Evolutionary conservation across 2,888 invertebrate species (phyloP).

Genomic region (Drosophila cracens): DNA sequence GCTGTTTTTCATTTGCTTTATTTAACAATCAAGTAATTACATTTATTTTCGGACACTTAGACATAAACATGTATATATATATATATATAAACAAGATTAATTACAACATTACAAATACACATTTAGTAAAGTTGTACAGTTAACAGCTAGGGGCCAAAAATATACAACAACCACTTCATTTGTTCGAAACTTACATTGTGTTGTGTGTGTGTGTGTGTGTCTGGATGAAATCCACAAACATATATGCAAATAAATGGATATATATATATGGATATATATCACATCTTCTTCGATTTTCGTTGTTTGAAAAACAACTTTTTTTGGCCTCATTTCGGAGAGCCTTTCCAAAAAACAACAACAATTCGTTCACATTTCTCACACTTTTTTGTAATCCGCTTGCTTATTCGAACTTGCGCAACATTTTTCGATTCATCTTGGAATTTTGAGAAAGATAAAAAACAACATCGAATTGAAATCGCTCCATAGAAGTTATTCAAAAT

Average conservation of each 20-base stretch:
- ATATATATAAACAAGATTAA: slow-evolving; percentile 48
- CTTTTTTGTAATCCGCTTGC: too few species aligned
- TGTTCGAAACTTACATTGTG: neutral
- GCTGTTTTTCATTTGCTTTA: neutral
- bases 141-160: slow-evolving; percentile 52
- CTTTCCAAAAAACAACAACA: neutral
- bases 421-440: neutral
- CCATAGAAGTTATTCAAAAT: neutral
- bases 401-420: neutral
- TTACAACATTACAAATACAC: slow-evolving; percentile 68
- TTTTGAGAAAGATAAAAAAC: neutral
- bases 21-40: slow-evolving; percentile 7
- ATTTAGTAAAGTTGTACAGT: slow-evolving; percentile 42
- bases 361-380: neutral
- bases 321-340: neutral
- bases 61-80: slow-evolving; percentile 41
- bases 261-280: slow-evolving; percentile 43
- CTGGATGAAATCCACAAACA: neutral
- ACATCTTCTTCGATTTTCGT: slow-evolving; percentile 17
- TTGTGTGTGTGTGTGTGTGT: neutral
- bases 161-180: slow-evolving; percentile 5
- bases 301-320: slow-evolving; percentile 4
- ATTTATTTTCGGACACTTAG: slow-evolving; percentile 42
- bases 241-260: slow-evolving; percentile 10
- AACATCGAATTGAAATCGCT: neutral